Evolutionary conservation across 2,113 vertebrate genomes (phyloP), one percentile per base, ranked within the genome.

Genomic region (Serilophus lunatus): DNA sequence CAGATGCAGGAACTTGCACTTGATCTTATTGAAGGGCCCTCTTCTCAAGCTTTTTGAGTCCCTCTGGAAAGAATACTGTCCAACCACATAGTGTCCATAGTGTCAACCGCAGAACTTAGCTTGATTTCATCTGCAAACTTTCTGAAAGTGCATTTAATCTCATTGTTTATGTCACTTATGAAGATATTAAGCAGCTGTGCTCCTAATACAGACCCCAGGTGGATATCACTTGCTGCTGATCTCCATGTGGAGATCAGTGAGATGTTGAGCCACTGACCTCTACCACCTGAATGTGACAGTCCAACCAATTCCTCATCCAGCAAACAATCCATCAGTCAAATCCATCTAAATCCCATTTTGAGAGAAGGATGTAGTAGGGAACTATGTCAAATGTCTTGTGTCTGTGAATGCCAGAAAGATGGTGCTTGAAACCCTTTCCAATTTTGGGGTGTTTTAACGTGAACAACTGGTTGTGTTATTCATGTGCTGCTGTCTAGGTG

Each of bases 11-110:
- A 66, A 18, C 35, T 64, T 63, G 18, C 8, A 15, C 24, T 70
- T 64, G 15, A 9, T 31, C 38, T 40, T 69, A 2, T 44, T 65
- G 19, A 81, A 45, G 2, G 6, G 4, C 2, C 5, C 17, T 24
- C 5, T 64, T 64, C 23, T 44, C 0, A 0, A 64, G 10, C 15
- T 68, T 36, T 33, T 26, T 0, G 0, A 10, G 7, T 51, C 10
- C 16, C 13, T 66, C 47, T 51, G 16, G 16, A n/a, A 5, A 23
- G 4, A 18, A 71, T 51, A 16, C 16, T 7, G 2, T 60, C 25
- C 17, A 15, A 18, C 5, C 0, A n/a, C n/a, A n/a, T n/a, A n/a
- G n/a, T n/a, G n/a, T n/a, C n/a, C n/a, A n/a, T n/a, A n/a, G n/a
- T 33, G 10, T 65, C 18, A 25, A 20, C 10, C 0, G 1, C 18